Base-by-base conservation (phyloP, 2,113 vertebrate genomes). In the Dolichotis patagonum region DNA sequence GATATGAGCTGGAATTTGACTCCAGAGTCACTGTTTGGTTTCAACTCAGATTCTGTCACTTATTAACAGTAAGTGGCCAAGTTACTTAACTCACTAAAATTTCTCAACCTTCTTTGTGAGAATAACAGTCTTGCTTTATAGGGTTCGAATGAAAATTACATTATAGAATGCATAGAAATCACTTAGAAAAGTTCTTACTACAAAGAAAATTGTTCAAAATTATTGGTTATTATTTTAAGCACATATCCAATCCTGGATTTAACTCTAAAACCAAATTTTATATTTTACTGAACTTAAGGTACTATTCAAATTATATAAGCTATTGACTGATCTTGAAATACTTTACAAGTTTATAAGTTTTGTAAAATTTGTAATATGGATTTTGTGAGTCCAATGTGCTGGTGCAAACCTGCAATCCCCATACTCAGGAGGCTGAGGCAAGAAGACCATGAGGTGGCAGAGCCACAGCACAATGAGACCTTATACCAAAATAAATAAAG, bases 121-220 rank as follows among this genome's bases (percentile, higher is more conserved):
- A 52, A 95, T 95, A 91, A 91, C 62, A 56, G 73, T 82, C 20
- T 24, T 26, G 52, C 38, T 4, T 88, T n/a, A 30, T 67, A 88
- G 41, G 10, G 22, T 91, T 96, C 78, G 90, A 87, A 85, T 95
- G 81, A 96, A 97, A 97, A 97, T 96, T 91, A 96, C 95, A 92
- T 90, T 91, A 92, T 30, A 28, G 85, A 88, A 88, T 85, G 14
- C 63, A 82, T 75, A 65, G 63, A 90, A 97, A 90, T 89, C 71
- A 92, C 88, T 96, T 85, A 88, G 63, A 32, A 80, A 80, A 95
- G 43, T 7, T 83, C 38, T 69, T 91, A 86, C 30, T 93, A 12
- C 38, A 41, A 20, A 96, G 19, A 96, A 93, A 90, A 95, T 69
- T 81, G 17, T 73, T 96, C n/a, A 52, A 43, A 92, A 84, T 91